Conservation (phyloP, 2,888 invertebrate species). For the Sicus ferrugineus region DNA sequence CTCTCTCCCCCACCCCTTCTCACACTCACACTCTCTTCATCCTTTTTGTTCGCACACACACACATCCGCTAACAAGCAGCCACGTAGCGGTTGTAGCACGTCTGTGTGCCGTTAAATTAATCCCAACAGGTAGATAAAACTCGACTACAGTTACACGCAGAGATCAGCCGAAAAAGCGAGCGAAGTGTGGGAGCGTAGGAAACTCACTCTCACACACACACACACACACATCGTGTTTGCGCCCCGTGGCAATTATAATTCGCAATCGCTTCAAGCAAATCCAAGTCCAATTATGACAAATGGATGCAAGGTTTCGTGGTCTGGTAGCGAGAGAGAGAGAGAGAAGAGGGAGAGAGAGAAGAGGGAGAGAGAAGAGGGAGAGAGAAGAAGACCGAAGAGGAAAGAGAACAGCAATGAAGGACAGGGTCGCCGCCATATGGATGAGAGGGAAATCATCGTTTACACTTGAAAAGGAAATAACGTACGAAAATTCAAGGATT, state of each 20-base stretch:
- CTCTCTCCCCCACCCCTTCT: too few species aligned
- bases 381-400: slow-evolving; percentile 11
- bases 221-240: background rate
- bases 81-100: background rate
- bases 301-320: slow-evolving; percentile 22
- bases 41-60: slow-evolving; percentile 38
- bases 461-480: slow-evolving; percentile 36
- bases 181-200: too few species aligned
- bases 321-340: background rate
- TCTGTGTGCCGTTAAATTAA: background rate
- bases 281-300: slow-evolving; percentile 29
- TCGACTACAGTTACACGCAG: too few species aligned
- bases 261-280: background rate
- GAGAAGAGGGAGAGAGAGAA: slow-evolving; percentile 34
- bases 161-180: too few species aligned
- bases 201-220: background rate
- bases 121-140: too few species aligned
- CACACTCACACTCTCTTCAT: too few species aligned
- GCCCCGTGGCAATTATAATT: background rate
- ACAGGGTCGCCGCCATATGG: slow-evolving; percentile 2
- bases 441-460: slow-evolving; percentile 35
- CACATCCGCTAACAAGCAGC: background rate
- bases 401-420: slow-evolving; percentile 10
- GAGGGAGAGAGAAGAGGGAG: background rate
- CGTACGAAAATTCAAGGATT: too few species aligned